Conservation (phyloP, 2,888 invertebrate genomes). For the Stenurella melanura region DNA sequence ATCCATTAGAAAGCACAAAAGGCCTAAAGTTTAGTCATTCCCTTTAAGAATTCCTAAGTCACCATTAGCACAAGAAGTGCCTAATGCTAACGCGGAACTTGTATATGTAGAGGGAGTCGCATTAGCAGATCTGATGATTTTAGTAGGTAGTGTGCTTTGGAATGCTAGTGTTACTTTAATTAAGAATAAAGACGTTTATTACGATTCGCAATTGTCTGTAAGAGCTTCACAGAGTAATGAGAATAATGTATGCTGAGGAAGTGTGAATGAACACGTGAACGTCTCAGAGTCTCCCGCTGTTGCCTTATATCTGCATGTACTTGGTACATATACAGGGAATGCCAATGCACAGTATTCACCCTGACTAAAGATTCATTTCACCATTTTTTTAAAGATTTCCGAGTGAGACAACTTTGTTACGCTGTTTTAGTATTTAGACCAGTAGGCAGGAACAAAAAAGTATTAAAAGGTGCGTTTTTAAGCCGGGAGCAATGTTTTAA, state of each 20-base stretch:
- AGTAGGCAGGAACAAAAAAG: too few relatives aligned
- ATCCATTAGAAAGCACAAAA: conserved; percentile 70
- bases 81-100: conserved; percentile 65
- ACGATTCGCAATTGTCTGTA: conserved; percentile 70
- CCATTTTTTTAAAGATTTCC: too few relatives aligned
- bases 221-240: conserved; percentile 68
- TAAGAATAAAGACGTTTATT: conserved; percentile 71
- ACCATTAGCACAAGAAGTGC: conserved; percentile 68
- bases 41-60: conserved; percentile 72
- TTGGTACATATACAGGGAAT: too few relatives aligned
- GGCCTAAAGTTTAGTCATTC: conserved; percentile 73
- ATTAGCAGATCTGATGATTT: conserved; percentile 70
- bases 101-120: conserved; percentile 63
- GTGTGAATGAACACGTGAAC: conserved; percentile 52
- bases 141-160: conserved; percentile 64
- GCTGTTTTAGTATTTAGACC: too few relatives aligned
- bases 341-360: too few relatives aligned
- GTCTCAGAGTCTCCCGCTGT: neutral
- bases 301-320: neutral
- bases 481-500: too few relatives aligned
- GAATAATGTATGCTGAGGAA: conserved; percentile 66
- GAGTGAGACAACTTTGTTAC: too few relatives aligned
- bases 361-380: too few relatives aligned
- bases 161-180: conserved; percentile 70
- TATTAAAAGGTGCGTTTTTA: too few relatives aligned